Percentiles rank a stretch among this genome's conserved stretches.
Evolutionary conservation across 2,797 vertebrate genomes (phyloP).

Genomic region (Pampus argenteus): DNA sequence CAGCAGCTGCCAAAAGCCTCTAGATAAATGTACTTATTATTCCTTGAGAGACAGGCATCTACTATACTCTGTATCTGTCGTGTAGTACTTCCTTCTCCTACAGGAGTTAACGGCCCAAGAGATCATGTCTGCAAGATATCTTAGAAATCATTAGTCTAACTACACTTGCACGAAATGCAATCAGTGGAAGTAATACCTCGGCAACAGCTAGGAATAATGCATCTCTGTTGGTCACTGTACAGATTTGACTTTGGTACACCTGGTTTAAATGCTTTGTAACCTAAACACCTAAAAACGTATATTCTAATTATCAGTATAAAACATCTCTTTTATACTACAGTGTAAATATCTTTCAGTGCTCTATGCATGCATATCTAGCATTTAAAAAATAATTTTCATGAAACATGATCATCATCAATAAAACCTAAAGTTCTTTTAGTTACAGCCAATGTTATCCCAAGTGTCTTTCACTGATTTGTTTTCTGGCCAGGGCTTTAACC

Average conservation of each 20-base stretch:
- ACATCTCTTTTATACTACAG: not conserved
- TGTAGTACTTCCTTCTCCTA: constrained; percentile 15
- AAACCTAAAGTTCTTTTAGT: constrained; percentile 31
- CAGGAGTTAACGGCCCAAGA: constrained; percentile 20
- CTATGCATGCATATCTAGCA: not conserved
- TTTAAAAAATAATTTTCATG: constrained; percentile 12
- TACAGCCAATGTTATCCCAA: constrained; percentile 33
- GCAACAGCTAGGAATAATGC: constrained; percentile 50
- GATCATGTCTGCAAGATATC: constrained; percentile 30
- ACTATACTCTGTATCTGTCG: constrained; percentile 12
- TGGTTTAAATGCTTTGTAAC: constrained; percentile 3
- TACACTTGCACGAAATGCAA: constrained; percentile 21
- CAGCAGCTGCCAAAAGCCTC: constrained; percentile 58
- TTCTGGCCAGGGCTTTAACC: constrained; percentile 43
- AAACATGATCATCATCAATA: constrained; percentile 35
- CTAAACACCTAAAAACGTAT: not conserved
- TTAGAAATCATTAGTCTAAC: constrained; percentile 32
- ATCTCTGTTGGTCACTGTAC: constrained; percentile 18
- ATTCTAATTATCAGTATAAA: not conserved
- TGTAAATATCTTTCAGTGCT: not conserved
- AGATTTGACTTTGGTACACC: constrained; percentile 22
- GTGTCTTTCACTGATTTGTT: constrained; percentile 51
- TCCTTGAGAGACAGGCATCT: constrained; percentile 36
- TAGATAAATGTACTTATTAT: constrained; percentile 50
- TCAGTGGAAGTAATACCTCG: constrained; percentile 39